Percentiles rank a stretch among this genome's conserved stretches.
Conservation (phyloP, 1,140 invertebrate species). For the Dolichoris vasculosae region DNA sequence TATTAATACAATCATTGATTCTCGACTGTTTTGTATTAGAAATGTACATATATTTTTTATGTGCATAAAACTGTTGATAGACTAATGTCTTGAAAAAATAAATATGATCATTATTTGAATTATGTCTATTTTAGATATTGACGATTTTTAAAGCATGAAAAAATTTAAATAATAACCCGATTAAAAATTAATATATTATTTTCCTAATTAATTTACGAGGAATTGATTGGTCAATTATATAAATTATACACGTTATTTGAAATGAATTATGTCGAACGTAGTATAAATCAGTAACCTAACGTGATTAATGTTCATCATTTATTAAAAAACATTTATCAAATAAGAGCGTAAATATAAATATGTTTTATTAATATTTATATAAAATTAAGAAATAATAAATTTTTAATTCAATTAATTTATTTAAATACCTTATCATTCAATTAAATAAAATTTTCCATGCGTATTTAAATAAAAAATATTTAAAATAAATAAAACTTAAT, state of each 20-base stretch:
- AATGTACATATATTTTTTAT: neutral
- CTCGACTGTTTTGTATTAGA: neutral
- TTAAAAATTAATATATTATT: no score
- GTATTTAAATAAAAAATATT: neutral
- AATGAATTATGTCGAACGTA: neutral
- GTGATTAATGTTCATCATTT: neutral
- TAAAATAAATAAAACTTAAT: constrained; percentile 4
- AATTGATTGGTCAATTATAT: neutral
- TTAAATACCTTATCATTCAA: neutral
- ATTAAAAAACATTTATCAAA: neutral
- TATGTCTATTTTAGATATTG: neutral
- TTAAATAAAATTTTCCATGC: neutral
- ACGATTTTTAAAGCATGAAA: neutral
- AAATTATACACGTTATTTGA: neutral
- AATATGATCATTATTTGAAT: neutral
- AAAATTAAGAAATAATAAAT: neutral
- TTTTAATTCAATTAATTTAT: neutral
- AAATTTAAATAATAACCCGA: neutral
- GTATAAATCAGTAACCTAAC: no score
- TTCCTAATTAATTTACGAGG: no score
- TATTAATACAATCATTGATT: neutral
- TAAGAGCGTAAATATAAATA: neutral
- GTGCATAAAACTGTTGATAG: neutral
- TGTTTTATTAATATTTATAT: neutral
- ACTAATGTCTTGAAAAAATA: neutral